Conservation (phyloP, 2,888 invertebrate genomes). For the Pteria penguin region DNA sequence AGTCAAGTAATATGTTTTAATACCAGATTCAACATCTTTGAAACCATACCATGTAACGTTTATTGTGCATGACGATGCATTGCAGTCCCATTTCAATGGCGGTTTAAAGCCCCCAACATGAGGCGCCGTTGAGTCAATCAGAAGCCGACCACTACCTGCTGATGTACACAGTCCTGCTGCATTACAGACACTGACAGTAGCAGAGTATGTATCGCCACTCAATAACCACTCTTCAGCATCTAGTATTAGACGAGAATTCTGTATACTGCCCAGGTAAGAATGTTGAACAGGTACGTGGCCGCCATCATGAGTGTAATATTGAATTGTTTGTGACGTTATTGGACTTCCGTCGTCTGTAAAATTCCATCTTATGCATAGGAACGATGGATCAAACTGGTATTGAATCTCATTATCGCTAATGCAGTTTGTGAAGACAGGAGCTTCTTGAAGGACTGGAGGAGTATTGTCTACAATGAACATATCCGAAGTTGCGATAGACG, state of each 20-base stretch:
- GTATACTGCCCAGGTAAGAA: not conserved
- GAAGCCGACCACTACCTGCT: not conserved
- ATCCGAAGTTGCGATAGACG: not conserved
- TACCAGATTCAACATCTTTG: constrained; percentile 45
- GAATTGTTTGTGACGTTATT: not conserved
- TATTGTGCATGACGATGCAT: not conserved
- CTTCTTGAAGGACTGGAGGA: not conserved
- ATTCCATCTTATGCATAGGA: not conserved
- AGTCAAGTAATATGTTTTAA: constrained; percentile 38
- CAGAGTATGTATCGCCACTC: constrained; percentile 8
- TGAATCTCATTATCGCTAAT: not conserved
- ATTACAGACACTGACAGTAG: constrained; percentile 7
- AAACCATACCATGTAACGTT: constrained; percentile 50
- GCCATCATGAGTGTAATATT: not conserved
- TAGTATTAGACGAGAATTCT: not conserved
- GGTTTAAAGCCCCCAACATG: constrained; percentile 4
- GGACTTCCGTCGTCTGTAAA: constrained; percentile 6
- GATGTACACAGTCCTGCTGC: constrained; percentile 12
- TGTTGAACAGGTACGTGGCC: constrained; percentile 2
- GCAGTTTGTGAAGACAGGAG: not conserved
- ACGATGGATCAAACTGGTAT: not conserved
- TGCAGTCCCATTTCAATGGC: constrained; percentile 7
- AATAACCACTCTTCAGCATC: not conserved
- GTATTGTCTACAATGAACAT: constrained; percentile 3
- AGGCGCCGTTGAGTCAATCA: constrained; percentile 13